These are phyloP conservation scores for Vimba vimba DNA, from an alignment of 2,113 vertebrate genomes.

Conservation along the genomic window DNA sequence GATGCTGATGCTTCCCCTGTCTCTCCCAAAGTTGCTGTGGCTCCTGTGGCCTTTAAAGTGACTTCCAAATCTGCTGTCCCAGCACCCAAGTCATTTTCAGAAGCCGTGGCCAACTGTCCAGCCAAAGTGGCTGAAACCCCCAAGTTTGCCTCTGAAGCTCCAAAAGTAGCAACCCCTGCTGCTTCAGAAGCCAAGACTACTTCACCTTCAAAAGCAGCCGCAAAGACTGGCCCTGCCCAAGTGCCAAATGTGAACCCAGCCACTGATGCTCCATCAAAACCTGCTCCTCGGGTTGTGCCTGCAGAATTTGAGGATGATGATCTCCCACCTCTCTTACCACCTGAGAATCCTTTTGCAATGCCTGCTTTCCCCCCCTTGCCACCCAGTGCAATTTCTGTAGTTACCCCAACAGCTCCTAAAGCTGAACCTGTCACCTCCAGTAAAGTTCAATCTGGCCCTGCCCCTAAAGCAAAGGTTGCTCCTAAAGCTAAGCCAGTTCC, in stretches of 20 bases:
- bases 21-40: conserved; percentile 55
- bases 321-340: conserved; percentile 91
- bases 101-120: conserved; percentile 62
- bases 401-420: conserved; percentile 5
- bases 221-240: conserved; percentile 28
- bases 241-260: conserved; percentile 53
- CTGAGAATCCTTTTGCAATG: conserved; percentile 76
- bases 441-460: neutral
- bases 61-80: conserved; percentile 69
- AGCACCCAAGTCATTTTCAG: conserved; percentile 70
- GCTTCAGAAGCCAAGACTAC: conserved; percentile 22
- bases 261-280: conserved; percentile 44
- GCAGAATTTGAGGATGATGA: conserved; percentile 79
- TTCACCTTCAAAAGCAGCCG: conserved; percentile 5
- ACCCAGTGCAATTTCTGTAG: neutral
- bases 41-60: conserved; percentile 69
- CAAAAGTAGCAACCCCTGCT: conserved; percentile 36
- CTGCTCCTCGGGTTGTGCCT: conserved; percentile 58
- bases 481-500: neutral
- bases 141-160: conserved; percentile 7
- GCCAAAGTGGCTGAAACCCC: conserved; percentile 60
- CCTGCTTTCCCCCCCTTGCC: conserved; percentile 66
- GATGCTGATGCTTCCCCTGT: conserved; percentile 18
- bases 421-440: neutral
- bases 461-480: neutral